Percentiles rank a stretch among this genome's conserved stretches.
phyloP scores from a whole-genome alignment of 2,113 vertebrate genomes.

The Atrichornis clamosus region DNA sequence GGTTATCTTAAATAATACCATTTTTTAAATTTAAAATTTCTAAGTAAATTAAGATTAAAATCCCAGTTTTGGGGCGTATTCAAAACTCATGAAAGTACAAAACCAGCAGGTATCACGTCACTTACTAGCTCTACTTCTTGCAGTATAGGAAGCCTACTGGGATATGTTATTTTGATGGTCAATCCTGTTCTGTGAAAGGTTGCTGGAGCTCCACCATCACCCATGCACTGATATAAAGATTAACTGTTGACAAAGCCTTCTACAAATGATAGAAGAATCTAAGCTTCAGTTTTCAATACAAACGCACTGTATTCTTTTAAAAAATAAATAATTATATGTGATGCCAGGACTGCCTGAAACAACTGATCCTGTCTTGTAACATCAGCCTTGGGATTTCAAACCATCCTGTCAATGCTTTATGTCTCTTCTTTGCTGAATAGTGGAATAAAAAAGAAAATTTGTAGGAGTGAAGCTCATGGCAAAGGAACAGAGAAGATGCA shows the following conservation, averaged over 20 bases:
- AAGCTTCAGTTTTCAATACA: not conserved
- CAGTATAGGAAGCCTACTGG: not conserved
- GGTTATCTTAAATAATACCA: not conserved
- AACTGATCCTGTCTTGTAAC: not conserved
- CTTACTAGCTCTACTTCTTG: not conserved
- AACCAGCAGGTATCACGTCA: not conserved
- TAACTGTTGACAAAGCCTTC: constrained; percentile 12
- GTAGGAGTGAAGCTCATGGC: not conserved
- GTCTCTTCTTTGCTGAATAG: not conserved
- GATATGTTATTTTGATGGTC: not conserved
- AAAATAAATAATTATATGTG: not conserved
- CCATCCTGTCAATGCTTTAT: not conserved
- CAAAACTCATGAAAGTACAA: not conserved
- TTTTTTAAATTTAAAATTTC: not conserved
- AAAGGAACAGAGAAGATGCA: not conserved
- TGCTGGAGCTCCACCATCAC: not conserved
- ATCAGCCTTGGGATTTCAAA: not conserved
- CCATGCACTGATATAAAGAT: not conserved
- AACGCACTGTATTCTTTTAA: not conserved
- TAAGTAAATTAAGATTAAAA: not conserved
- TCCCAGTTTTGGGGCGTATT: not conserved
- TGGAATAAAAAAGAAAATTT: not conserved
- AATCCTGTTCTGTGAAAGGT: not conserved
- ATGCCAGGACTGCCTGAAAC: not conserved
- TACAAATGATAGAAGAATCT: not conserved